These are phyloP conservation scores for Drosophila bifasciata DNA, from an alignment of 1,140 invertebrate genomes.

Conservation along the genomic window DNA sequence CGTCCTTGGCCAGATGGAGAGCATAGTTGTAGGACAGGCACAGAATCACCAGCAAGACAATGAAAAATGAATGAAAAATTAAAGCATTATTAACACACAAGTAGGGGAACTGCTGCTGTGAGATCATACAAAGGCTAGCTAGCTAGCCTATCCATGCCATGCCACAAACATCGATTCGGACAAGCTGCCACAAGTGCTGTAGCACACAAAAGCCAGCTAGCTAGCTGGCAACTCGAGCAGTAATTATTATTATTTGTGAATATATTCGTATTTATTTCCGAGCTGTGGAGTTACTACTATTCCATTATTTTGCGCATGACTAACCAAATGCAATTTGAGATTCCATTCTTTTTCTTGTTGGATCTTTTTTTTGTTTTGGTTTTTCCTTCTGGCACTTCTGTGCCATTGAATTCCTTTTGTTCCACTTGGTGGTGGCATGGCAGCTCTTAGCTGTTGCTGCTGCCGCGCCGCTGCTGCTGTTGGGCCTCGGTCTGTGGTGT, in stretches of 20 bases:
- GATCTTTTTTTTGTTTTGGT: constrained; percentile 37
- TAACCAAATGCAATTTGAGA: constrained; percentile 81
- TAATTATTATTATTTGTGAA: constrained; percentile 67
- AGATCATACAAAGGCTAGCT: constrained; percentile 49
- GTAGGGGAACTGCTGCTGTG: constrained; percentile 26
- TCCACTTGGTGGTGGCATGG: constrained; percentile 53
- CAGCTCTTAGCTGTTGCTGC: no score
- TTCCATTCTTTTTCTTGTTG: constrained; percentile 74
- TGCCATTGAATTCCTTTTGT: constrained; percentile 63
- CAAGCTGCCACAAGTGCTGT: constrained; percentile 67
- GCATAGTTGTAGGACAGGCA: not conserved
- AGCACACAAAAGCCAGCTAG: constrained; percentile 67
- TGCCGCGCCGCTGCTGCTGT: no score
- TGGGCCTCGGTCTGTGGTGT: constrained; percentile 29
- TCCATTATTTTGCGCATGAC: constrained; percentile 78
- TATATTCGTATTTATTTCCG: constrained; percentile 37
- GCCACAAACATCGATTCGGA: constrained; percentile 37
- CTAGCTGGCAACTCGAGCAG: constrained; percentile 60
- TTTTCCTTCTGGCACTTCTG: constrained; percentile 28
- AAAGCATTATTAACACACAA: constrained; percentile 71
- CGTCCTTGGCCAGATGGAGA: constrained; percentile 54
- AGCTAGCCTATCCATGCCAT: constrained; percentile 1
- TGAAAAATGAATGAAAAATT: constrained; percentile 62
- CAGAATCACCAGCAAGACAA: constrained; percentile 61
- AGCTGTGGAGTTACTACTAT: constrained; percentile 18